A percentile compares a stretch with the other conserved stretches of the same genome.
Evolutionary conservation across 2,888 invertebrate genomes (phyloP).

Genomic region (Platynereis dumerilii): DNA sequence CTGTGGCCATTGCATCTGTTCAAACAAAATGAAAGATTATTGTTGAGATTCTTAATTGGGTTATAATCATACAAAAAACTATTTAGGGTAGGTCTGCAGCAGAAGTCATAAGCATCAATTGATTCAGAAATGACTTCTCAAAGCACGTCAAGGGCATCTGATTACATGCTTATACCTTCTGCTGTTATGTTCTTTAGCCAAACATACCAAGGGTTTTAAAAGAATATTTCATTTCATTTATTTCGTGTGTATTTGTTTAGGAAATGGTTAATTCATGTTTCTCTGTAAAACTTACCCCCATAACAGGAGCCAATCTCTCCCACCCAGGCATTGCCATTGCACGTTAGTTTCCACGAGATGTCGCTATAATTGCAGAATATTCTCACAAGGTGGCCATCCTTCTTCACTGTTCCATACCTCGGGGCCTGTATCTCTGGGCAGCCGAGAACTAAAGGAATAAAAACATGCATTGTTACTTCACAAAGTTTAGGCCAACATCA

Average conservation of each 20-base stretch:
- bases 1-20: not conserved
- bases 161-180: no score
- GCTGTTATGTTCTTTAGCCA: no score
- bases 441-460: constrained; percentile 12
- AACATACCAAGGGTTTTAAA: no score
- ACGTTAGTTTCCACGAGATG: constrained; percentile 27
- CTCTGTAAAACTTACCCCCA: constrained; percentile 9
- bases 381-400: constrained; percentile 24
- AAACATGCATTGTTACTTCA: not conserved
- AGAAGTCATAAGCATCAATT: no score
- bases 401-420: constrained; percentile 12
- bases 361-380: constrained; percentile 32
- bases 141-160: no score
- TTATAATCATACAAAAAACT: not conserved
- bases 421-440: constrained; percentile 19
- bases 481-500: no score
- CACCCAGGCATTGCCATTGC: constrained; percentile 29
- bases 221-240: no score
- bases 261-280: not conserved
- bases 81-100: no score
- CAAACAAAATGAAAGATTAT: no score
- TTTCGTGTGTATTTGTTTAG: no score
- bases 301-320: constrained; percentile 26
- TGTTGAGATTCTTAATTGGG: no score
- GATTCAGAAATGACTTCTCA: no score